Percentiles rank a stretch among this genome's conserved stretches.
Evolutionary conservation across 2,797 vertebrate genomes (phyloP).

Genomic region (Karalla daura): DNA sequence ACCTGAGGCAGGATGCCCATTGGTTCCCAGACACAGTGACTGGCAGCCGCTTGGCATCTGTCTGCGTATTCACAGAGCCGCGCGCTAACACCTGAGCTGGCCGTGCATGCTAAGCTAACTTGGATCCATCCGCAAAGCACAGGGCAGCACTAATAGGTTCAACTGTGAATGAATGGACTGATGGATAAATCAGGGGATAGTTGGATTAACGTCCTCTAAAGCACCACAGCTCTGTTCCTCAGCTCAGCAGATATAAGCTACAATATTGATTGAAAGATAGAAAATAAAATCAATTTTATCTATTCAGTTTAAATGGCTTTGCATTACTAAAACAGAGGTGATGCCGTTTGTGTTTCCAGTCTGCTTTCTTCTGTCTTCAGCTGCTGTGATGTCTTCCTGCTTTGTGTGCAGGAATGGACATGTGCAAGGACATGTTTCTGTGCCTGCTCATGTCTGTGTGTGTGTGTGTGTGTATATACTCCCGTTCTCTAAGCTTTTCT

Average conservation of each 20-base stretch:
- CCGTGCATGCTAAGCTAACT: background rate
- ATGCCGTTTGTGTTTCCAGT: background rate
- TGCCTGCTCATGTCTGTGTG: background rate
- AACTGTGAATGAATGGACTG: background rate
- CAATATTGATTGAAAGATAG: background rate
- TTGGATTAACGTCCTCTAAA: constrained; percentile 9
- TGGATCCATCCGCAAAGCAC: background rate
- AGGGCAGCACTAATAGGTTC: background rate
- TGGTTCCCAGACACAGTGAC: background rate
- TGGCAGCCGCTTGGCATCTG: background rate
- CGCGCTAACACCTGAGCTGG: constrained; percentile 5
- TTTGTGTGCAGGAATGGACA: constrained; percentile 3
- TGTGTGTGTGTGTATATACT: constrained; percentile 24
- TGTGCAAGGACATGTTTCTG: constrained; percentile 5
- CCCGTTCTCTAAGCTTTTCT: constrained; percentile 32
- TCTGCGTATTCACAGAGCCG: background rate
- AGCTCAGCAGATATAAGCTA: background rate
- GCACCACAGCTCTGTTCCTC: background rate
- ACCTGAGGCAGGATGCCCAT: background rate
- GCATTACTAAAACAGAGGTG: background rate
- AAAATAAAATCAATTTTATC: too few relatives aligned
- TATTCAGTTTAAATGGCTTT: background rate
- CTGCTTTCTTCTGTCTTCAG: background rate
- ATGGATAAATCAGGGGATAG: constrained; percentile 1
- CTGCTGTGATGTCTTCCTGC: background rate